A percentile compares a stretch with the other conserved stretches of the same genome.
These are phyloP conservation scores for Homarus gammarus DNA, from an alignment of 2,888 invertebrate genomes.

Conservation along the genomic window DNA sequence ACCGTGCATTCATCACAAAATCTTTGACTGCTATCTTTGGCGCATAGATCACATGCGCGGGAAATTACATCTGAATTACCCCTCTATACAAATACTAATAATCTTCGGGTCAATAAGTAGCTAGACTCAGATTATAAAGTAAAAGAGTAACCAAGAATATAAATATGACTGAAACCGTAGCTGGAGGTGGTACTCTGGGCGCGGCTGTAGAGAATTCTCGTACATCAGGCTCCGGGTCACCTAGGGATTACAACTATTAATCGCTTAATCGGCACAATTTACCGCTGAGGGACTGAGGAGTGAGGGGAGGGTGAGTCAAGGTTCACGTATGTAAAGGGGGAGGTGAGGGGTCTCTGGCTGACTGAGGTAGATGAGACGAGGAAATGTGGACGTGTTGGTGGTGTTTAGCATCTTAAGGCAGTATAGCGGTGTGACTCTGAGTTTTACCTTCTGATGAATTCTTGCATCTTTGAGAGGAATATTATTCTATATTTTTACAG, in stretches of 20 bases:
- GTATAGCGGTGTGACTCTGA: too few species aligned
- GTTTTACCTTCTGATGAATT: too few species aligned
- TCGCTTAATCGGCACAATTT: constrained; percentile 57
- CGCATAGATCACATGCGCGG: constrained; percentile 51
- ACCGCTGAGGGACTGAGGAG: constrained; percentile 30
- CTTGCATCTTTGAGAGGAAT: too few species aligned
- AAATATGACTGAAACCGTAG: background rate
- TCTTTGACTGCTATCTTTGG: constrained; percentile 62
- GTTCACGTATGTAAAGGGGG: background rate
- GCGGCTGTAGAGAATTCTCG: background rate
- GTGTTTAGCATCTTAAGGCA: too few species aligned
- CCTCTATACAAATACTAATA: background rate
- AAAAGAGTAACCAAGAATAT: background rate
- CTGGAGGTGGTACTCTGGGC: background rate
- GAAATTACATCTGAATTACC: constrained; percentile 33
- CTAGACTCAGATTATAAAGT: background rate
- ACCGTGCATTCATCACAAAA: constrained; percentile 46
- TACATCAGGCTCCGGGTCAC: constrained; percentile 28
- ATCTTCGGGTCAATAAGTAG: background rate
- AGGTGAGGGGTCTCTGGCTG: too few species aligned
- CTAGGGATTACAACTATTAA: constrained; percentile 46
- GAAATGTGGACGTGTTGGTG: too few species aligned
- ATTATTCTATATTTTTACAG: too few species aligned
- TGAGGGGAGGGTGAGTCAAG: background rate
- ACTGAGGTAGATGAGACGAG: too few species aligned